These are phyloP conservation scores for Coecobrya sp. DNA, from an alignment of 2,888 invertebrate species.

Conservation along the genomic window DNA sequence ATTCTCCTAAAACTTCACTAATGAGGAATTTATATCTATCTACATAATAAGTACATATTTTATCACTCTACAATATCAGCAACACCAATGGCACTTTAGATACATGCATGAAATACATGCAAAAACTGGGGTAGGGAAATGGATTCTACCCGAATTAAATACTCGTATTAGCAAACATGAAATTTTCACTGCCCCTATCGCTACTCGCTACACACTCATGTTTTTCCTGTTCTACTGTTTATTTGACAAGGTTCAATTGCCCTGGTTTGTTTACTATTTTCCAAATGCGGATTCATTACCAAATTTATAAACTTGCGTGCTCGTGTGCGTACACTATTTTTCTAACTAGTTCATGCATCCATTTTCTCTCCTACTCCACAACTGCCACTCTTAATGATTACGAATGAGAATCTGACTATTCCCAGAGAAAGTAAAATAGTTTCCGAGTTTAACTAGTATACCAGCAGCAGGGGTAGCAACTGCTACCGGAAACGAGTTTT, in stretches of 20 bases:
- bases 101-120: not conserved
- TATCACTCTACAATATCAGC: not conserved
- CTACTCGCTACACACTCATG: not conserved
- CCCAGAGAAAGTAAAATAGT: constrained; percentile 37
- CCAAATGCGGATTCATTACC: constrained; percentile 24
- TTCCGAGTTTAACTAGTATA: not conserved
- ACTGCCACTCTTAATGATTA: constrained; percentile 75
- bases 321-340: constrained; percentile 11
- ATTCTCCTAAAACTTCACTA: constrained; percentile 53
- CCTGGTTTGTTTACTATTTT: constrained; percentile 45
- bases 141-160: constrained; percentile 10
- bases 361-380: constrained; percentile 23
- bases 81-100: not conserved
- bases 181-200: constrained; percentile 47
- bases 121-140: not conserved
- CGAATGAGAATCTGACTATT: constrained; percentile 40
- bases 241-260: constrained; percentile 32
- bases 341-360: constrained; percentile 11
- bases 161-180: constrained; percentile 21
- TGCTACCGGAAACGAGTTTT: constrained; percentile 58
- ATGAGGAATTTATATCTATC: constrained; percentile 47
- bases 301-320: constrained; percentile 40
- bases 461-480: not conserved
- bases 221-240: not conserved
- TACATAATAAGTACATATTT: constrained; percentile 16